These are phyloP conservation scores for Pasiphila rectangulata DNA, from an alignment of 2,888 invertebrate genomes.

Conservation along the genomic window DNA sequence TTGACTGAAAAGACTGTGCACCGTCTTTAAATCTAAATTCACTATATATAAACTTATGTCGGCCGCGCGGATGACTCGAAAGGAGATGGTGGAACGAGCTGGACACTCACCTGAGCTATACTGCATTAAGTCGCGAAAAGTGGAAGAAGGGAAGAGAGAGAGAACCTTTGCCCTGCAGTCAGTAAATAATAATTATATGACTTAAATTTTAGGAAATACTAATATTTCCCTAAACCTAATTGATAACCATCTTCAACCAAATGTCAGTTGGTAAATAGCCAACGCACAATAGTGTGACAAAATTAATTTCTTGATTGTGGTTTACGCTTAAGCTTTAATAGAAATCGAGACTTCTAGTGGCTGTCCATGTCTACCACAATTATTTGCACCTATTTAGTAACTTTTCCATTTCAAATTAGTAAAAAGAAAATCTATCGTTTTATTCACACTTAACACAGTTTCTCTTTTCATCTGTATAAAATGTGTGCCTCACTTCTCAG, in stretches of 20 bases:
- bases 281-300: conserved; percentile 2
- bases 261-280: background rate
- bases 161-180: too few species aligned
- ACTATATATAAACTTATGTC: too few species aligned
- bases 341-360: conserved; percentile 11
- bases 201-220: background rate
- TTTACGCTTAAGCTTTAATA: conserved; percentile 4
- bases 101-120: too few species aligned
- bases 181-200: too few species aligned
- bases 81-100: too few species aligned
- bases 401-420: too few species aligned
- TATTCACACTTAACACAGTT: background rate
- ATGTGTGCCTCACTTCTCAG: background rate
- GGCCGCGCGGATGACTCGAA: too few species aligned
- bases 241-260: conserved; percentile 12
- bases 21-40: too few species aligned
- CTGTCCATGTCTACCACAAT: background rate
- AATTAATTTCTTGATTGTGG: conserved; percentile 11
- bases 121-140: too few species aligned
- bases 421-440: too few species aligned
- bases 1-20: background rate
- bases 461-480: background rate
- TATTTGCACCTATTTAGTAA: too few species aligned
- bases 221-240: background rate
- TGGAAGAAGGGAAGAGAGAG: too few species aligned